These are phyloP conservation scores for Caenorhabditis afra DNA, from an alignment of 2,888 invertebrate genomes.

Conservation along the genomic window DNA sequence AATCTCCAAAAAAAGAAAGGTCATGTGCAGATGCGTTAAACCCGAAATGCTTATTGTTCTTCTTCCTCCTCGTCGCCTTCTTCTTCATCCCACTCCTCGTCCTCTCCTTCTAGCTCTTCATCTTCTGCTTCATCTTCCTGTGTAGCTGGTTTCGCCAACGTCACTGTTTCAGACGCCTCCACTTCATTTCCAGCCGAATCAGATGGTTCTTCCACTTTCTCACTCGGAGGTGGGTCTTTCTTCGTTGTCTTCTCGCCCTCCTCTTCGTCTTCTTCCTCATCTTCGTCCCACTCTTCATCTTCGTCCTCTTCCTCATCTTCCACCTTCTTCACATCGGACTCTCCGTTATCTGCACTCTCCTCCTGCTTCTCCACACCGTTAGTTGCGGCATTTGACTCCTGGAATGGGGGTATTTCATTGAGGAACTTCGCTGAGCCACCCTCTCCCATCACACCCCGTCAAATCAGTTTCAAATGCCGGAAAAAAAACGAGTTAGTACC, in stretches of 20 bases:
- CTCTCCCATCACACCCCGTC: background rate
- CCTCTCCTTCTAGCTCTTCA: conserved; percentile 34
- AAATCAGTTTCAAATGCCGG: background rate
- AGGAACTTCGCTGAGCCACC: background rate
- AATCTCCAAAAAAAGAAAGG: too few relatives aligned
- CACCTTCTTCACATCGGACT: conserved; percentile 14
- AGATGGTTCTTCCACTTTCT: conserved; percentile 28
- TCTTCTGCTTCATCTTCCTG: conserved; percentile 21
- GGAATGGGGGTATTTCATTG: background rate
- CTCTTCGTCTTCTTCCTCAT: conserved; percentile 23
- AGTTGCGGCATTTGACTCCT: conserved; percentile 59
- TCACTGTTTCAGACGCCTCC: conserved; percentile 26
- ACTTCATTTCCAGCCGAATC: conserved; percentile 26
- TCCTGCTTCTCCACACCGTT: conserved; percentile 11
- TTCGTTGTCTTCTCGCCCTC: conserved; percentile 15
- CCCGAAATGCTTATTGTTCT: background rate
- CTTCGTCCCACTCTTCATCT: conserved; percentile 40
- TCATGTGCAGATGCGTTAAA: too few relatives aligned
- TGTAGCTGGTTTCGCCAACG: conserved; percentile 12
- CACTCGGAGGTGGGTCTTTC: conserved; percentile 10
- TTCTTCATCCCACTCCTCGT: conserved; percentile 43
- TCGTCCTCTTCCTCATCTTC: conserved; percentile 29
- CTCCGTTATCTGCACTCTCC: conserved; percentile 8
- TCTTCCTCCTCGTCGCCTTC: conserved; percentile 32
- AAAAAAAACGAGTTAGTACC: conserved; percentile 24